Evolutionary conservation across 2,888 invertebrate genomes (phyloP).

Genomic region (Arctia plantaginis): DNA sequence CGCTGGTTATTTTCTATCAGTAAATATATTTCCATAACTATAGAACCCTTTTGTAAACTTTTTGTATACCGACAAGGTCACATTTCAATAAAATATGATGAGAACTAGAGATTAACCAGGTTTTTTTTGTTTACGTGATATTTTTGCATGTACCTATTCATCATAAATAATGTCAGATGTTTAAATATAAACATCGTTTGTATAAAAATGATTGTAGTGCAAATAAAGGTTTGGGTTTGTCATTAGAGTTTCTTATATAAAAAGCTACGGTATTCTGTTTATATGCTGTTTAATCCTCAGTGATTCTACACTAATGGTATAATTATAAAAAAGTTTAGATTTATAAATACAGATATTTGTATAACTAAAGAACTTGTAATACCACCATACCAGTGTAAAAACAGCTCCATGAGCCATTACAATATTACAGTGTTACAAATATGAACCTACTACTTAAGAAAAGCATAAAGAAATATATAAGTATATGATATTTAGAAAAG

Average conservation of each 20-base stretch:
- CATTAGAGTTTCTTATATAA: neutral
- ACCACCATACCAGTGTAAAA: no score
- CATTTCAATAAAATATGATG: conserved; percentile 18
- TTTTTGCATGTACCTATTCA: neutral
- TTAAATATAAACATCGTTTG: neutral
- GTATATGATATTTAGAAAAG: no score
- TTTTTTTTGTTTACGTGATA: neutral
- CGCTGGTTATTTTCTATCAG: conserved; percentile 42
- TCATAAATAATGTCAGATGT: neutral
- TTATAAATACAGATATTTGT: no score
- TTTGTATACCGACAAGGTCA: conserved; percentile 33
- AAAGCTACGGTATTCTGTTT: neutral
- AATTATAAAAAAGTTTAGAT: no score
- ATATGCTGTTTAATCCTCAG: no score
- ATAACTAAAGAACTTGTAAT: no score
- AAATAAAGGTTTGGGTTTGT: neutral
- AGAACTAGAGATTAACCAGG: conserved; percentile 1
- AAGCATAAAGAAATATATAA: no score
- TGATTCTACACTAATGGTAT: no score
- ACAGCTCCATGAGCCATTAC: no score
- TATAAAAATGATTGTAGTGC: neutral
- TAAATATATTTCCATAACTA: conserved; percentile 25
- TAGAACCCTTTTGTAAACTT: conserved; percentile 21
- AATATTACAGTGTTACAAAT: no score
- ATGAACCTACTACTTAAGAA: no score